A percentile compares a stretch with the other conserved stretches of the same genome.
Evolutionary conservation across 2,113 vertebrate species (phyloP).

Genomic region (Hyaena hyaena): DNA sequence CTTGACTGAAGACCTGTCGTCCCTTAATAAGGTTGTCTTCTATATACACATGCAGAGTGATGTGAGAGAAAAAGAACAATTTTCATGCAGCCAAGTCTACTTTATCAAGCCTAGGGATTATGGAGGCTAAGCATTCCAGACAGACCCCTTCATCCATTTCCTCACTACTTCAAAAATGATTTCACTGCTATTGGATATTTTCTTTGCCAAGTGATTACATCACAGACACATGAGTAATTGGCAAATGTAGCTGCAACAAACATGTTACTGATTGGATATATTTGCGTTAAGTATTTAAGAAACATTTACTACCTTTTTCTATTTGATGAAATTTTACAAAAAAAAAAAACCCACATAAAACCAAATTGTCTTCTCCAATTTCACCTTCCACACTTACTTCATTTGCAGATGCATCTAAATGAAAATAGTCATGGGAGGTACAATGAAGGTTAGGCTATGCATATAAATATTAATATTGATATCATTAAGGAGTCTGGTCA

Average conservation of each 20-base stretch:
- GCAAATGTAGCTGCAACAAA: neutral
- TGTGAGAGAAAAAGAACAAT: neutral
- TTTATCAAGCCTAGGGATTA: neutral
- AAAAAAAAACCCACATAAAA: neutral
- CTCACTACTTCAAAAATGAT: neutral
- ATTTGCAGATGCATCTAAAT: neutral
- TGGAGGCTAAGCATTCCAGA: neutral
- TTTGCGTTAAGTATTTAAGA: conserved; percentile 34
- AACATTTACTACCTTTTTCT: neutral
- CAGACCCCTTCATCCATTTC: neutral
- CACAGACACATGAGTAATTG: neutral
- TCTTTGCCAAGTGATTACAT: neutral
- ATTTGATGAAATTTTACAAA: neutral
- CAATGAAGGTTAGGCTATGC: neutral
- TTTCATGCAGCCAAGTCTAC: neutral
- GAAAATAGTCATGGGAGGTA: neutral
- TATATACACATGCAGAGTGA: neutral
- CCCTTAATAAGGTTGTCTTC: neutral
- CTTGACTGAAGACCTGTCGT: neutral
- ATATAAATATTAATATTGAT: neutral
- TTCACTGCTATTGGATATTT: neutral
- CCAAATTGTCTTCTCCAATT: neutral
- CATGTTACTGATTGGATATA: neutral
- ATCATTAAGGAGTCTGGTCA: neutral
- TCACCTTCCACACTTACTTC: too few relatives aligned